Conservation (phyloP, 2,797 vertebrate genomes). For the Triplophysa yarkandensis region DNA sequence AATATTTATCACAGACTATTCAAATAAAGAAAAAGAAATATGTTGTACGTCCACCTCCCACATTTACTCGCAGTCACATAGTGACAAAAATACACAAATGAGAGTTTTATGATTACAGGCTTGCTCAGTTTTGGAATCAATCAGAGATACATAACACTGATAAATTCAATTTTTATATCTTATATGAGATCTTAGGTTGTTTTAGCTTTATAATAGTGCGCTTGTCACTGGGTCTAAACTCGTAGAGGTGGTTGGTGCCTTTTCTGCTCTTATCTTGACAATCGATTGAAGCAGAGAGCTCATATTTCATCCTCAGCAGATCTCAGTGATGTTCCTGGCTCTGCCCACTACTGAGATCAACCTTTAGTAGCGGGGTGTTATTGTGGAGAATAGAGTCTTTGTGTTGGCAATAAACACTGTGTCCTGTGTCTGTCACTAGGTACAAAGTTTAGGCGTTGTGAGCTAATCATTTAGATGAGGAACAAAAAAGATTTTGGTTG, state of each 20-base stretch:
- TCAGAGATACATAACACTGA: constrained; percentile 15
- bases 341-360: constrained; percentile 9
- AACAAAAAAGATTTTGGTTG: constrained; percentile 22
- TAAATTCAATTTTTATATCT: constrained; percentile 11
- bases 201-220: neutral
- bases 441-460: constrained; percentile 52
- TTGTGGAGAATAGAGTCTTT: constrained; percentile 30
- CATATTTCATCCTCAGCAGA: constrained; percentile 11
- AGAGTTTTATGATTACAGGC: constrained; percentile 5
- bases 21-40: neutral
- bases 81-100: neutral
- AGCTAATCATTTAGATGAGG: constrained; percentile 16
- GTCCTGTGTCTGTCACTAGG: constrained; percentile 20
- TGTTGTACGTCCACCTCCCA: neutral
- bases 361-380: constrained; percentile 34
- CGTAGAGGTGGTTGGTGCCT: no score
- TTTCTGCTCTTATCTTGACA: constrained; percentile 6
- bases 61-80: neutral
- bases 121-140: neutral
- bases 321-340: neutral
- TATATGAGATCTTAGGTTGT: neutral
- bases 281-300: neutral
- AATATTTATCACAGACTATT: neutral
- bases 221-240: no score
- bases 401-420: constrained; percentile 13